phyloP scores from a whole-genome alignment of 2,888 invertebrate genomes.

The Endotricha flammealis region DNA sequence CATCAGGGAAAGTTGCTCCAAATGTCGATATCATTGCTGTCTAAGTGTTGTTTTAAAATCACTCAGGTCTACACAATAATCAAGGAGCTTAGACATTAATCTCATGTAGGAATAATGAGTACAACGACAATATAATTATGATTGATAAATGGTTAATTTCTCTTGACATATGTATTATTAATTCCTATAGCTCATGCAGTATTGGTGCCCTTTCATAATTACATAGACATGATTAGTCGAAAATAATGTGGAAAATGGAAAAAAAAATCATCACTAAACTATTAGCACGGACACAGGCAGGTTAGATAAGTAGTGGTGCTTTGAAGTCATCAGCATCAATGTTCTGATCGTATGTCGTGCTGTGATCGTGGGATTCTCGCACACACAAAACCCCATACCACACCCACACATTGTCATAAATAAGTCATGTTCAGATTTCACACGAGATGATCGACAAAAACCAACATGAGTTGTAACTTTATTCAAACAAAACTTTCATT shows the following conservation, averaged over 20 bases:
- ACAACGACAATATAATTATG: neutral
- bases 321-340: too few relatives aligned
- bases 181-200: neutral
- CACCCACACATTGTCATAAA: slow-evolving; percentile 31
- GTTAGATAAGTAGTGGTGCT: too few relatives aligned
- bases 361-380: slow-evolving; percentile 15
- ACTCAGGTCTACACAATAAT: slow-evolving; percentile 6
- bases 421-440: slow-evolving; percentile 46
- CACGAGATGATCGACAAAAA: slow-evolving; percentile 62
- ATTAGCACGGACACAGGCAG: too few relatives aligned
- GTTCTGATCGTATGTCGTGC: too few relatives aligned
- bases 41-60: slow-evolving; percentile 6
- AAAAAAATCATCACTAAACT: too few relatives aligned
- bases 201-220: too few relatives aligned
- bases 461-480: slow-evolving; percentile 45
- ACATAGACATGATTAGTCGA: too few relatives aligned
- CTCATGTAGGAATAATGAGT: neutral
- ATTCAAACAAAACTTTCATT: slow-evolving; percentile 54
- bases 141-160: neutral
- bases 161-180: neutral
- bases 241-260: too few relatives aligned
- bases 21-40: slow-evolving; percentile 20
- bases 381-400: slow-evolving; percentile 12
- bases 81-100: neutral
- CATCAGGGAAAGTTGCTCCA: slow-evolving; percentile 42